Percentiles rank a stretch among this genome's conserved stretches.
These are phyloP conservation scores for Mormoops blainvillei DNA, from an alignment of 2,113 vertebrate species.

Conservation along the genomic window DNA sequence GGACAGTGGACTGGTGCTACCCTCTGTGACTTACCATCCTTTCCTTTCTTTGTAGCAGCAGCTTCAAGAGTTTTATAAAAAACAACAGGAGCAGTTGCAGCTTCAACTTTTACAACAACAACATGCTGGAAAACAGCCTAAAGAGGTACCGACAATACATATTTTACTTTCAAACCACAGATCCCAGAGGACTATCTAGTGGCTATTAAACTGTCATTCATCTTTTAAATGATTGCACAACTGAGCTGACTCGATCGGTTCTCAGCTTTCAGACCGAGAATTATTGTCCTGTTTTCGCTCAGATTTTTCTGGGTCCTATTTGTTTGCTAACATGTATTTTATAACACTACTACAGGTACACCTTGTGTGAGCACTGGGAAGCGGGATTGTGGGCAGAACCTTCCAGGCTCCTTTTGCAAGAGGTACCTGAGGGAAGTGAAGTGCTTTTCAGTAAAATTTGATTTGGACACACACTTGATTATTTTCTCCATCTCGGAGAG, in stretches of 20 bases:
- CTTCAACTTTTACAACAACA: constrained; percentile 99
- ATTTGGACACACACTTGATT: neutral
- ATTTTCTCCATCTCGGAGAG: neutral
- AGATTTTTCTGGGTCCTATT: constrained; percentile 71
- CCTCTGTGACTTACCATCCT: constrained; percentile 78
- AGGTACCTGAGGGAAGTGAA: neutral
- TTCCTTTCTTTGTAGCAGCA: constrained; percentile 93
- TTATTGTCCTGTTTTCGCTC: constrained; percentile 78
- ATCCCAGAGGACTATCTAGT: constrained; percentile 77
- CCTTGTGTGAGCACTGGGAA: constrained; percentile 23
- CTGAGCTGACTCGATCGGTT: constrained; percentile 77
- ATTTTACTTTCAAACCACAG: constrained; percentile 81
- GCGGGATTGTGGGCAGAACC: constrained; percentile 8
- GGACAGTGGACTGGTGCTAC: constrained; percentile 71
- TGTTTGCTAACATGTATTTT: constrained; percentile 71
- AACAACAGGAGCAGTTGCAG: constrained; percentile 99
- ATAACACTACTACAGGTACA: constrained; percentile 24
- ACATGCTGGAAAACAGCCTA: constrained; percentile 97
- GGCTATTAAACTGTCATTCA: constrained; percentile 83
- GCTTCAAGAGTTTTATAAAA: constrained; percentile 99
- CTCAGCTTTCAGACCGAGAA: constrained; percentile 79
- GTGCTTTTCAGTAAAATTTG: neutral
- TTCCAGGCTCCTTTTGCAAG: constrained; percentile 24
- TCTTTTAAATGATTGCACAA: constrained; percentile 83
- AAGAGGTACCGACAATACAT: constrained; percentile 93